phyloP scores from a whole-genome alignment of 2,888 invertebrate species.

The Agrotis segetum region DNA sequence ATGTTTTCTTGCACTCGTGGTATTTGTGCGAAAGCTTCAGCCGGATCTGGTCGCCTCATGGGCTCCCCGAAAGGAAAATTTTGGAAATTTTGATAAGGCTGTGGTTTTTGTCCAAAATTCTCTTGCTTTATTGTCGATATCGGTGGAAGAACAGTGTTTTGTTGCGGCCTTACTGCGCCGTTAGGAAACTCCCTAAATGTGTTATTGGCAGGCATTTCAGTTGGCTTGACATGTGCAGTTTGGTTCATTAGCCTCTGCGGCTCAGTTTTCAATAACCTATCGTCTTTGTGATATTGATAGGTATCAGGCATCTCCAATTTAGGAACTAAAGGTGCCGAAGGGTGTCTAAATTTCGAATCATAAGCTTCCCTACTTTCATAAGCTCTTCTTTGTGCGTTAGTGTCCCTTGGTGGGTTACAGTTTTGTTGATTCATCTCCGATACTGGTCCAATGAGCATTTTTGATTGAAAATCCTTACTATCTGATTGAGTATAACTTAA shows the following conservation, averaged over 20 bases:
- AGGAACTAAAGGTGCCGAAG: constrained; percentile 85
- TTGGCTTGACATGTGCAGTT: constrained; percentile 75
- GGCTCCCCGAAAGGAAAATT: constrained; percentile 76
- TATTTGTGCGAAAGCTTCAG: constrained; percentile 77
- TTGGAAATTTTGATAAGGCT: constrained; percentile 81
- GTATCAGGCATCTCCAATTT: constrained; percentile 87
- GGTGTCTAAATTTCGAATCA: constrained; percentile 86
- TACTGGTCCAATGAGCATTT: constrained; percentile 90
- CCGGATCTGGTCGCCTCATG: constrained; percentile 74
- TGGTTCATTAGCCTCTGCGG: constrained; percentile 74
- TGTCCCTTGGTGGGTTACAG: constrained; percentile 79
- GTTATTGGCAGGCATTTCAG: constrained; percentile 73
- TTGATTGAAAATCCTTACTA: constrained; percentile 90
- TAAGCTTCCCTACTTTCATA: constrained; percentile 83
- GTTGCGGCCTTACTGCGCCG: constrained; percentile 74
- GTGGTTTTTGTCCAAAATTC: constrained; percentile 82
- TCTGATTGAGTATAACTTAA: constrained; percentile 87
- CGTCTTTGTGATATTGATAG: constrained; percentile 85
- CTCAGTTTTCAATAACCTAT: constrained; percentile 79
- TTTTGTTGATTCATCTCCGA: constrained; percentile 89
- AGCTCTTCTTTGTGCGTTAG: constrained; percentile 85
- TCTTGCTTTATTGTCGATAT: constrained; percentile 90
- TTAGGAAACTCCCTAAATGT: constrained; percentile 82
- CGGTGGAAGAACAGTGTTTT: constrained; percentile 84
- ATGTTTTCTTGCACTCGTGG: constrained; percentile 81